phyloP scores from a whole-genome alignment of 2,888 invertebrate species.

The Campoletis raptor region DNA sequence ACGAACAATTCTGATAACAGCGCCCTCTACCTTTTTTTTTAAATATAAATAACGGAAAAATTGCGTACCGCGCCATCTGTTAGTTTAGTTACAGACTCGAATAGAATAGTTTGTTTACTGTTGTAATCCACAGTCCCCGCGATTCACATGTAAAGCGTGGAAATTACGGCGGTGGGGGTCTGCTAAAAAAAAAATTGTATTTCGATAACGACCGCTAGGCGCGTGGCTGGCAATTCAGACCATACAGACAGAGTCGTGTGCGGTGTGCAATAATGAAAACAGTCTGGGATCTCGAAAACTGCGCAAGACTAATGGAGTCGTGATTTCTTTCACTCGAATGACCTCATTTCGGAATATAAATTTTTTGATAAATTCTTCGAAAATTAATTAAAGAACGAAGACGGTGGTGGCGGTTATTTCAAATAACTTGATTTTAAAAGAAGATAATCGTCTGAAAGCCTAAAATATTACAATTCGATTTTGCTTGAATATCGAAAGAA shows the following conservation, averaged over 20 bases:
- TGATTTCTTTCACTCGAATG: neutral
- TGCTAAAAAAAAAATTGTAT: neutral
- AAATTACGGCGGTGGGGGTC: neutral
- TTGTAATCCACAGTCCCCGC: neutral
- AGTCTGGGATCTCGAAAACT: neutral
- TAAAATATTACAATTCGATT: neutral
- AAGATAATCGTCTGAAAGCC: neutral
- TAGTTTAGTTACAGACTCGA: neutral
- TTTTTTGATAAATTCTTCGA: neutral
- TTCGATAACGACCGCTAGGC: slow-evolving; percentile 9
- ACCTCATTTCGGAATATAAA: neutral
- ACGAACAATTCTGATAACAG: neutral
- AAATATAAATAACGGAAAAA: too few relatives aligned
- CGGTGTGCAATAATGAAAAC: neutral
- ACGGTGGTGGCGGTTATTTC: too few relatives aligned
- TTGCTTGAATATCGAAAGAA: neutral
- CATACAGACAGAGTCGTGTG: neutral
- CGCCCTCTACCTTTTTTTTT: neutral
- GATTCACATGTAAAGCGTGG: neutral
- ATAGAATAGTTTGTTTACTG: neutral
- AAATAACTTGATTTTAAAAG: neutral
- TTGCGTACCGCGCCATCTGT: neutral
- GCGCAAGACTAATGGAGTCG: neutral
- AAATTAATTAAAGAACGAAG: neutral
- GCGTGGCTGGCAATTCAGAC: neutral